Evolutionary conservation across 2,888 invertebrate genomes (phyloP).

Genomic region (Tachystola acroxantha): DNA sequence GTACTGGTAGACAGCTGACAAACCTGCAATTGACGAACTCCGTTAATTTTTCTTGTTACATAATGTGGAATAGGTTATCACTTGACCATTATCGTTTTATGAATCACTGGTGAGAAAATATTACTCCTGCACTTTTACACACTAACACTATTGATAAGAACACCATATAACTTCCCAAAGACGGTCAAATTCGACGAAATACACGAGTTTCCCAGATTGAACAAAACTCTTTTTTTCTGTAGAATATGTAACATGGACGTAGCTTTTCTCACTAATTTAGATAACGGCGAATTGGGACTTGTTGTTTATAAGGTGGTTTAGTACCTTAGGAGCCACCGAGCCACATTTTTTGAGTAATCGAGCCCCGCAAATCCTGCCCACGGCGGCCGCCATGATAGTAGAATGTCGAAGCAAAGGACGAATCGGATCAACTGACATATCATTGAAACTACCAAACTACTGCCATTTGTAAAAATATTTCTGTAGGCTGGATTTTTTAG

Average conservation of each 20-base stretch:
- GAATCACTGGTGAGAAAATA: conserved; percentile 22
- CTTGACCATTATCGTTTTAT: conserved; percentile 38
- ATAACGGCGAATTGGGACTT: conserved; percentile 24
- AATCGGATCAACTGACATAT: conserved; percentile 45
- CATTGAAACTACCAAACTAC: conserved; percentile 23
- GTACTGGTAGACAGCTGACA: conserved; percentile 86
- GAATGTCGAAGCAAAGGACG: conserved; percentile 69
- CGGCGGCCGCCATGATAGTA: conserved; percentile 91
- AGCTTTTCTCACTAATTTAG: conserved; percentile 23
- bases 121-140: conserved; percentile 17
- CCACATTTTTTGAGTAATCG: conserved; percentile 88
- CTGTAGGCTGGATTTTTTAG: conserved; percentile 8
- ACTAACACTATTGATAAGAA: conserved; percentile 26
- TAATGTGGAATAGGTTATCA: conserved; percentile 73
- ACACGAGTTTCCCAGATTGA: conserved; percentile 39
- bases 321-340: conserved; percentile 85
- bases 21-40: conserved; percentile 78
- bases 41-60: conserved; percentile 72
- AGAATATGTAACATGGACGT: conserved; percentile 33
- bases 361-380: conserved; percentile 91
- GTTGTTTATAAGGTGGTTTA: conserved; percentile 40
- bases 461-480: conserved; percentile 30
- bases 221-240: conserved; percentile 29
- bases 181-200: conserved; percentile 42
- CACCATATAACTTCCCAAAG: conserved; percentile 22